Base-by-base conservation (phyloP, 2,113 vertebrate genomes). In the Psophia crepitans region DNA sequence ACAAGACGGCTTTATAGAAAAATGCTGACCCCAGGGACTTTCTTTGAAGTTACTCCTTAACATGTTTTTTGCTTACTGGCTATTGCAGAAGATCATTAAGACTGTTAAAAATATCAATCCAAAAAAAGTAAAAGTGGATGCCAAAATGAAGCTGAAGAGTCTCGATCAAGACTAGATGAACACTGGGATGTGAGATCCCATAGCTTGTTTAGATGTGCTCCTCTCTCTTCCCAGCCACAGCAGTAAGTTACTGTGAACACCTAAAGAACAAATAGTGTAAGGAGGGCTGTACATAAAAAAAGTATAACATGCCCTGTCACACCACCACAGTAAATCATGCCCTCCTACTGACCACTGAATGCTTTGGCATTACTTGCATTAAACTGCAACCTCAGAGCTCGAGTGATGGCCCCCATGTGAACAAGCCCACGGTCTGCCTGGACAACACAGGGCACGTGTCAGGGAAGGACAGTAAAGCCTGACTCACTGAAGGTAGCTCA, bases 321-420 rank as follows among this genome's bases (percentile, higher is more conserved):
- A 14, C 12, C 18, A 65, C 14, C 49, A 37, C 8, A 35, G 27
- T 81, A 82, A 92, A 84, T 57, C 43, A n/a, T 11, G 33, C 56
- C 27, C 28, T 81, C 26, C 28, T 66, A 39, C 70, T 43, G 41
- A 16, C 24, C 35, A 53, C 61, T 39, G 32, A 80, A 79, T 41
- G 10, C 27, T 64, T 75, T 60, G 20, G 24, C 81, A 39, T 39
- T 74, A 89, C 66, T 80, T 60, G 7, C 22, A 30, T 77, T 75
- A 75, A 19, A 32, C 14, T 46, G 49, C 7, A 3, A 27, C 46
- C 26, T 80, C 27, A 51, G 51, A 70, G 14, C 4, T 77, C 16
- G 48, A 51, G 37, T 32, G 28, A 56, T 2, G 1, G 4, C 80
- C 20, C 17, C 27, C 46, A 46, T 2, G 2, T 1, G 2, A 71